Conservation (phyloP, 2,888 invertebrate genomes). For the Doris montereyensis region DNA sequence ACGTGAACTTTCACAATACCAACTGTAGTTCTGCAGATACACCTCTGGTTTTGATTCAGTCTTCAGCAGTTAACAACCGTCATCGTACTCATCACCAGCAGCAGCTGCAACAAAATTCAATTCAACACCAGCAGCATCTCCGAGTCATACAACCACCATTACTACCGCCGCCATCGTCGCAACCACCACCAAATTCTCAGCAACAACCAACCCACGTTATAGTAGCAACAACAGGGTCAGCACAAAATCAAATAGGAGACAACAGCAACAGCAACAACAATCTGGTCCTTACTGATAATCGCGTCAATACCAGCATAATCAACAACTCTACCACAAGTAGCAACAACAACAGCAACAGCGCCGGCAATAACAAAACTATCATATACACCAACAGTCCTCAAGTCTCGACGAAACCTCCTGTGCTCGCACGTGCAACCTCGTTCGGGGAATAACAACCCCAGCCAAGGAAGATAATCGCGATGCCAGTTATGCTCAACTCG, state of each 20-base stretch:
- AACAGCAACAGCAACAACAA: background rate
- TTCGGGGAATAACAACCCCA: too few relatives aligned
- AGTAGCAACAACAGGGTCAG: too few relatives aligned
- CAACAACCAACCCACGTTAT: background rate
- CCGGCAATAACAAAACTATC: background rate
- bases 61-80: background rate
- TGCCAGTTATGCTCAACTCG: background rate
- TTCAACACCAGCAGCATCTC: background rate
- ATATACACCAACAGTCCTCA: background rate
- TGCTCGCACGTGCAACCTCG: too few relatives aligned
- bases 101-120: background rate
- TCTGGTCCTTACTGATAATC: background rate
- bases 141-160: background rate
- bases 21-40: background rate
- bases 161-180: background rate
- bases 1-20: background rate
- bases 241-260: background rate
- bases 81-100: background rate
- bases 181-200: background rate
- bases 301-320: slow-evolving; percentile 32
- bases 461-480: background rate
- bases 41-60: background rate
- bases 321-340: background rate
- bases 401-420: background rate
- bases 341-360: background rate